Conservation (phyloP, 2,113 vertebrate genomes). For the Phalacrocorax brasilianus region DNA sequence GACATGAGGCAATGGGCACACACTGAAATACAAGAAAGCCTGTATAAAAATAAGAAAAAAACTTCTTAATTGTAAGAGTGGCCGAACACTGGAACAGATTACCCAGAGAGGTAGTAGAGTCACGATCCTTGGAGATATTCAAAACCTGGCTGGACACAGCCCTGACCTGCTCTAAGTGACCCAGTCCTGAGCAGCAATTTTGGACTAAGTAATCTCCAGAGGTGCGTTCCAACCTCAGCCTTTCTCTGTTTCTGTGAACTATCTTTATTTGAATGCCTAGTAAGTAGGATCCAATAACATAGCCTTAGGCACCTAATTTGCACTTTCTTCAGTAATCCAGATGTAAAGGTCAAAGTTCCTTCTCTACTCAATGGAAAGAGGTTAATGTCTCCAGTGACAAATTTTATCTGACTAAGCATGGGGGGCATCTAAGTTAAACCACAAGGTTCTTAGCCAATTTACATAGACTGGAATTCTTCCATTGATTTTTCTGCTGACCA, state of each 20-base stretch:
- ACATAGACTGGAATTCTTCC: background rate
- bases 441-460: background rate
- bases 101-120: background rate
- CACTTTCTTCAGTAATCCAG: background rate
- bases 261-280: background rate
- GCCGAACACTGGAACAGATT: background rate
- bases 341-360: background rate
- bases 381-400: background rate
- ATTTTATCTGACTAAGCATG: background rate
- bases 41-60: background rate
- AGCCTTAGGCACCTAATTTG: background rate
- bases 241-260: background rate
- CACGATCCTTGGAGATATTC: background rate
- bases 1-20: background rate
- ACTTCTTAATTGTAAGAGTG: background rate
- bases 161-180: background rate
- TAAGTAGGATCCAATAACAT: background rate
- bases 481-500: constrained; percentile 10
- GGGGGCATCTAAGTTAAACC: background rate
- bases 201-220: background rate
- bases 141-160: background rate
- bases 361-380: background rate
- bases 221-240: background rate
- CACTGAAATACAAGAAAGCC: background rate
- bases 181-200: background rate